A percentile compares a stretch with the other conserved stretches of the same genome.
Conservation (phyloP, 2,888 invertebrate genomes). For the Hyposoter dolosus region DNA sequence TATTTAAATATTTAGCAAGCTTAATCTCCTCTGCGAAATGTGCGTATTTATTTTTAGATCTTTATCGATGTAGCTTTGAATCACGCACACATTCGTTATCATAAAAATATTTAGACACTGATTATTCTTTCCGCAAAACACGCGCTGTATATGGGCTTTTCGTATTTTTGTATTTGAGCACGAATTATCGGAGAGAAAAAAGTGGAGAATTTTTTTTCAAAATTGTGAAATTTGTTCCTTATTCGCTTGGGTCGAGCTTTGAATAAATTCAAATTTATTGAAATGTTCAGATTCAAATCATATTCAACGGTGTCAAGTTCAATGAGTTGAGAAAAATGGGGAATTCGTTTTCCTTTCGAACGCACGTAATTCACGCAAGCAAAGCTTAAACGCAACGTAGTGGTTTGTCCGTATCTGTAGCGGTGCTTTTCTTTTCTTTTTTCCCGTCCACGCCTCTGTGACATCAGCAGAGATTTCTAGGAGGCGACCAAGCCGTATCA, state of each 20-base stretch:
- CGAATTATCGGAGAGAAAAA: conserved; percentile 1
- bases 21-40: conserved; percentile 23
- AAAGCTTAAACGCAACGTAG: conserved; percentile 78
- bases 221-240: neutral
- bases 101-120: conserved; percentile 10
- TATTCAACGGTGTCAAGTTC: neutral
- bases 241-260: neutral
- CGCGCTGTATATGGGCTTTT: conserved; percentile 60
- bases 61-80: conserved; percentile 39
- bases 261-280: neutral
- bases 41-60: conserved; percentile 36
- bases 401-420: conserved; percentile 83
- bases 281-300: too few species aligned
- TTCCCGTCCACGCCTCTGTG: conserved; percentile 81
- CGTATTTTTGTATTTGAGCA: conserved; percentile 22
- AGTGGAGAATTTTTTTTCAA: neutral
- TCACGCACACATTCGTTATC: conserved; percentile 16
- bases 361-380: conserved; percentile 64
- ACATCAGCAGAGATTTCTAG: conserved; percentile 84
- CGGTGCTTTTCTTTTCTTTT: conserved; percentile 82
- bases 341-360: conserved; percentile 2
- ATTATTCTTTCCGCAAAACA: conserved; percentile 54
- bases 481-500: conserved; percentile 81
- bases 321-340: neutral
- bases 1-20: conserved; percentile 25